Percentiles rank a stretch among this genome's conserved stretches.
These are phyloP conservation scores for Trypoxylon attenuatum DNA, from an alignment of 2,888 invertebrate species.

Conservation along the genomic window DNA sequence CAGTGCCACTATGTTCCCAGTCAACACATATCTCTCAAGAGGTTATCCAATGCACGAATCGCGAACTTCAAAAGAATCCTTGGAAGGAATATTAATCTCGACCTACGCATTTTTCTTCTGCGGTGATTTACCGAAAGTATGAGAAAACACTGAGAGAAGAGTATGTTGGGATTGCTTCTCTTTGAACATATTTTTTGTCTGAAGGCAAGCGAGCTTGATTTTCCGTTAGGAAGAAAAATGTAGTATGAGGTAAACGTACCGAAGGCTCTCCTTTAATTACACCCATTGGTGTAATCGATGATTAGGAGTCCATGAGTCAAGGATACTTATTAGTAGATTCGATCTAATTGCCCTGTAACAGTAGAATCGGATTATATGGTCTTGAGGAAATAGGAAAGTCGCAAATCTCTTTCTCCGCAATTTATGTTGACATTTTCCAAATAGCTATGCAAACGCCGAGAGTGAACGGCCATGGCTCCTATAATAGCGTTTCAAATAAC, in stretches of 20 bases:
- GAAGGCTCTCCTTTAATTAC: no score
- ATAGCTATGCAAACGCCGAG: conserved; percentile 6
- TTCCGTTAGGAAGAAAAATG: no score
- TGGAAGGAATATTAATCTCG: conserved; percentile 26
- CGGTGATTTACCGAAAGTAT: background rate
- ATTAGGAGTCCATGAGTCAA: no score
- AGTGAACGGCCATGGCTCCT: background rate
- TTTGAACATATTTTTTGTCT: no score
- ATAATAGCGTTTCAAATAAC: background rate
- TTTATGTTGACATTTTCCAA: conserved; percentile 24
- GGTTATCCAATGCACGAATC: conserved; percentile 26
- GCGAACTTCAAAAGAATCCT: conserved; percentile 9
- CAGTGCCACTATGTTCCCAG: conserved; percentile 14
- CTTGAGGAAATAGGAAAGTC: background rate
- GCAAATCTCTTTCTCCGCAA: conserved; percentile 4
- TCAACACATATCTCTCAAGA: conserved; percentile 39
- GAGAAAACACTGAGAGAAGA: background rate
- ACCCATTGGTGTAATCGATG: no score
- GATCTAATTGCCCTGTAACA: background rate
- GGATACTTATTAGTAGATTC: no score
- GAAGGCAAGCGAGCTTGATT: no score
- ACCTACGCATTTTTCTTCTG: conserved; percentile 1
- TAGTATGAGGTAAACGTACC: no score
- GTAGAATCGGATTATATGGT: conserved; percentile 6
- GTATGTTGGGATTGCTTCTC: no score